These are phyloP conservation scores for Beroe ovata DNA, from an alignment of 37 sponge, comb jelly and placozoan genomes.

Conservation along the genomic window DNA sequence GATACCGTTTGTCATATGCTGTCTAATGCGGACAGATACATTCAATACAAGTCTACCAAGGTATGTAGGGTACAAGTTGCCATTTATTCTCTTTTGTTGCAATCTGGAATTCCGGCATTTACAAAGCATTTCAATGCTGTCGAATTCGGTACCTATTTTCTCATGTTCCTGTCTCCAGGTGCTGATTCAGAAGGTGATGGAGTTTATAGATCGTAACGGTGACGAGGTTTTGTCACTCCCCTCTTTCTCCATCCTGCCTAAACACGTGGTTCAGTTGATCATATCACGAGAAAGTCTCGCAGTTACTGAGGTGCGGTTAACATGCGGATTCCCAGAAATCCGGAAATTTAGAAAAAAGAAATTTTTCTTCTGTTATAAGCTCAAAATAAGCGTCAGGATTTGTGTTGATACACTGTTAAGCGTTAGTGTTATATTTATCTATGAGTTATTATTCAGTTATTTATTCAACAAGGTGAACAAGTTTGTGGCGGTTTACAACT, in stretches of 20 bases:
- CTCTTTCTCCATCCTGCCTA: slow-evolving; percentile 78
- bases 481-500: slow-evolving; percentile 80
- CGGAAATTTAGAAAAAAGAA: too few species aligned
- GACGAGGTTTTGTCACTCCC: slow-evolving; percentile 76
- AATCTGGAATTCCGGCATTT: too few species aligned
- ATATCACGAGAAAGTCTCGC: slow-evolving; percentile 82
- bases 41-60: slow-evolving; percentile 89
- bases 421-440: too few species aligned
- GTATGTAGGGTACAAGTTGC: neutral
- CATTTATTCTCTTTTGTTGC: too few species aligned
- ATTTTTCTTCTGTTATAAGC: too few species aligned
- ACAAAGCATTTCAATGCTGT: too few species aligned
- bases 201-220: slow-evolving; percentile 87
- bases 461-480: slow-evolving; percentile 70
- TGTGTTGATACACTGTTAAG: too few species aligned
- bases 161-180: slow-evolving; percentile 26
- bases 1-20: slow-evolving; percentile 87
- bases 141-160: too few species aligned
- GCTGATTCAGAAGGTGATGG: slow-evolving; percentile 74
- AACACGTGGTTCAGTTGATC: slow-evolving; percentile 86
- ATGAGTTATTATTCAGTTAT: too few species aligned
- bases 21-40: slow-evolving; percentile 87
- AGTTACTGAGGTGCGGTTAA: slow-evolving; percentile 71
- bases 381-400: too few species aligned
- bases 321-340: too few species aligned